Evolutionary conservation across 2,113 vertebrate genomes (phyloP), one percentile per base, ranked within the genome.

Genomic region (Leucoraja erinaceus): DNA sequence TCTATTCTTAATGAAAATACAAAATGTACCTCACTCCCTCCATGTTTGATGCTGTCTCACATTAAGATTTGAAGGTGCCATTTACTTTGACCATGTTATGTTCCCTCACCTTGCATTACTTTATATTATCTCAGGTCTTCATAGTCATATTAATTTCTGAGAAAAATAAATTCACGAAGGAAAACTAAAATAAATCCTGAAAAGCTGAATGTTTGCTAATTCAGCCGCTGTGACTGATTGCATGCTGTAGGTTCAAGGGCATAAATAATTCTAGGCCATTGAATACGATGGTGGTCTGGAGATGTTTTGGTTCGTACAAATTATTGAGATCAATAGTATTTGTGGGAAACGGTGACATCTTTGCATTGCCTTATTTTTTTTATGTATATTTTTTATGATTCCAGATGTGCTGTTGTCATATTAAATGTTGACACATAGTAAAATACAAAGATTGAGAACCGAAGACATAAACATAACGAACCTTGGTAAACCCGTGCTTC

Each of bases 81-180:
- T 47, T 83, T 84, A 56, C 20, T 54, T 84, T 20, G 54, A 84
- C 5, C 5, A 56, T 25, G 22, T 25, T 84, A 47, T 16, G 54
- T 84, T 47, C 14, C 81, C 20, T 81, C 78, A 59, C 47, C 47
- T 84, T 84, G 54, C 38, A 54, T 59, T 59, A 59, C 28, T 0
- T 54, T 84, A 84, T 59, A 84, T 7, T 8, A 25, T 59, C 10
- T 25, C 25, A 59, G 20, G 20, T 59, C 81, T 59, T 84, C 20
- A 47, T 10, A 25, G 9, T 9, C 54, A 84, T 59, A 84, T 5
- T 84, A 18, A 77, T 77, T 77, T 77, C n/a, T 14, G 75, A 77
- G n/a, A 77, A 77, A 77, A 77, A 77, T 77, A 77, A 33, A n/a
- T 77, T 77, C 25, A 77, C n/a, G 31, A 77, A 84, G 54, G 81